Conservation (phyloP, 2,888 invertebrate genomes). For the Neria commutata region DNA sequence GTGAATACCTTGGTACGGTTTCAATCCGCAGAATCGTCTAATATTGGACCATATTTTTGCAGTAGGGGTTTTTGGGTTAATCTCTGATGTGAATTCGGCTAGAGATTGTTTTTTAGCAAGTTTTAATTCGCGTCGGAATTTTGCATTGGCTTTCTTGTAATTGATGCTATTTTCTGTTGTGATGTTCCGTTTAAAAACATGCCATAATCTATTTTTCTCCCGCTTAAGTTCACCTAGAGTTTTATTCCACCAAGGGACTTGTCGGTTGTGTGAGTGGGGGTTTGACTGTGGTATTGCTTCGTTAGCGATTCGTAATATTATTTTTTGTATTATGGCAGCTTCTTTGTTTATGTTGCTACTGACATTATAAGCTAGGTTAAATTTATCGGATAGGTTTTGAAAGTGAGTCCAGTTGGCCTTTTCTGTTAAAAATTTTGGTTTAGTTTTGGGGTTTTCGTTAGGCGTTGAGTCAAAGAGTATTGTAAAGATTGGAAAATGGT, state of each 20-base stretch:
- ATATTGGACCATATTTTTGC: background rate
- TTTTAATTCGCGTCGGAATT: background rate
- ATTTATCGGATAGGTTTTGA: background rate
- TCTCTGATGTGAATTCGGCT: background rate
- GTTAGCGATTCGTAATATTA: background rate
- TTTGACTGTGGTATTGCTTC: background rate
- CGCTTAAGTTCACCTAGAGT: background rate
- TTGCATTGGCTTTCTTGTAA: background rate
- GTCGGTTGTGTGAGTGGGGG: background rate
- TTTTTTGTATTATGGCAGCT: background rate
- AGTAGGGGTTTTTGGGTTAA: background rate
- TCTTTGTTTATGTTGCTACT: background rate
- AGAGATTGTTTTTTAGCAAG: background rate
- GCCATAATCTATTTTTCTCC: background rate
- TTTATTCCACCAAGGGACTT: background rate
- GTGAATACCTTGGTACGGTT: background rate
- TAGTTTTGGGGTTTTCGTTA: background rate
- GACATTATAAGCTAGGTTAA: background rate
- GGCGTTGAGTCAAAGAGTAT: background rate
- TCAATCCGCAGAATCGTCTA: background rate
- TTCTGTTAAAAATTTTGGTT: background rate
- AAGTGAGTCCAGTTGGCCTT: background rate
- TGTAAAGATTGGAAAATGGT: background rate
- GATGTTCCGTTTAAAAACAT: background rate
- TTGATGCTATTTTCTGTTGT: background rate